These are phyloP conservation scores for Festucalex cinctus DNA, from an alignment of 2,113 vertebrate species.

Conservation along the genomic window DNA sequence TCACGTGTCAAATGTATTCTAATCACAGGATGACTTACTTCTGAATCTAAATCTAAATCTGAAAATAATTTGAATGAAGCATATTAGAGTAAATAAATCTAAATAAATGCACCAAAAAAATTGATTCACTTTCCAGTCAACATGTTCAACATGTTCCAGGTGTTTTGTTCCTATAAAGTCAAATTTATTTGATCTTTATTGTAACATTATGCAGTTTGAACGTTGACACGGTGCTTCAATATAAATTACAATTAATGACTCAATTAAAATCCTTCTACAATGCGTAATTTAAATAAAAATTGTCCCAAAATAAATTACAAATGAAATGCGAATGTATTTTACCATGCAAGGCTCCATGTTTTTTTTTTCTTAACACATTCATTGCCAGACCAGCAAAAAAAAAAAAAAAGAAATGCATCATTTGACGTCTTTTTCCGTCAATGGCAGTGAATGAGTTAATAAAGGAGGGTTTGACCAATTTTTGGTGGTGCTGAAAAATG, in stretches of 20 bases:
- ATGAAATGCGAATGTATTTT: neutral
- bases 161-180: neutral
- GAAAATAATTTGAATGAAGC: no score
- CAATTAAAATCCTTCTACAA: neutral
- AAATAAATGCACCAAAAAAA: neutral
- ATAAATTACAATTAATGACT: neutral
- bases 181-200: no score
- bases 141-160: neutral
- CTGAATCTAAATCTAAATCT: no score
- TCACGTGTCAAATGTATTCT: conserved; percentile 9
- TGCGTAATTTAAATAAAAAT: neutral
- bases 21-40: conserved; percentile 1
- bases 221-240: no score
- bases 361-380: no score
- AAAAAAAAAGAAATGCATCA: no score
- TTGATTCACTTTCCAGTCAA: neutral
- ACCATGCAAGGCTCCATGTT: neutral
- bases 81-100: conserved; percentile 18
- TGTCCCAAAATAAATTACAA: neutral
- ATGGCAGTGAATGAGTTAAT: no score
- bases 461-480: no score
- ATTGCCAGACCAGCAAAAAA: no score
- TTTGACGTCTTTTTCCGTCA: no score
- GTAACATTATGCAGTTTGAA: no score
- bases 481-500: no score